phyloP scores from a whole-genome alignment of 2,888 invertebrate genomes.

The Mechanitis messenoides region DNA sequence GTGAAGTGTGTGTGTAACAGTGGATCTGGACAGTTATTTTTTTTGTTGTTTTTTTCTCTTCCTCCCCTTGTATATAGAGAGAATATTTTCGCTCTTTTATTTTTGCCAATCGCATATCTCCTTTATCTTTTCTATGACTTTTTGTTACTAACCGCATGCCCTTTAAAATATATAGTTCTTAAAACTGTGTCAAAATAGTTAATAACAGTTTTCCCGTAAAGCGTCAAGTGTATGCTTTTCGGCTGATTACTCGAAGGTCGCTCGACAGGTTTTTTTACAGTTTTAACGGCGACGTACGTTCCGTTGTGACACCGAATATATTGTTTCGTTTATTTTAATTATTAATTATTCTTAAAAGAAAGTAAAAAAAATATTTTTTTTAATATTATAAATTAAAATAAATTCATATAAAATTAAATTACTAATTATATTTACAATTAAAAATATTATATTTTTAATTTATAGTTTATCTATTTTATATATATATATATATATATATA shows the following conservation, averaged over 20 bases:
- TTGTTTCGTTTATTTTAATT: conserved; percentile 26
- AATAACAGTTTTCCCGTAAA: conserved; percentile 22
- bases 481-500: no score
- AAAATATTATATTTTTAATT: no score
- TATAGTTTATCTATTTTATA: no score
- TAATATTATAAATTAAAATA: not conserved
- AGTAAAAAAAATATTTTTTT: not conserved
- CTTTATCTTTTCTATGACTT: conserved; percentile 49
- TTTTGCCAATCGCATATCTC: conserved; percentile 73
- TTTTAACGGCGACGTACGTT: conserved; percentile 64
- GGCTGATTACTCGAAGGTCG: conserved; percentile 66
- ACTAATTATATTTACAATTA: no score
- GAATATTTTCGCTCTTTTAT: conserved; percentile 58
- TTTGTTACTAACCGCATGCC: conserved; percentile 59
- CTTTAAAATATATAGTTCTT: conserved; percentile 4
- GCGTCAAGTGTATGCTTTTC: conserved; percentile 51
- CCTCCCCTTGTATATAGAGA: conserved; percentile 60
- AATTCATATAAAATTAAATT: no score
- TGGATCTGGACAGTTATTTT: conserved; percentile 59
- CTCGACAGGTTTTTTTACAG: conserved; percentile 70
- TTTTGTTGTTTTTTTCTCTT: conserved; percentile 41
- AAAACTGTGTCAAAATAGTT: conserved; percentile 22
- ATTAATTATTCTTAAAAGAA: conserved; percentile 14
- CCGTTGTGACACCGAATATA: conserved; percentile 33
- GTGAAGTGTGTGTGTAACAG: conserved; percentile 70